phyloP scores from a whole-genome alignment of 1,140 invertebrate species.

The Tetragnatha versicolor region DNA sequence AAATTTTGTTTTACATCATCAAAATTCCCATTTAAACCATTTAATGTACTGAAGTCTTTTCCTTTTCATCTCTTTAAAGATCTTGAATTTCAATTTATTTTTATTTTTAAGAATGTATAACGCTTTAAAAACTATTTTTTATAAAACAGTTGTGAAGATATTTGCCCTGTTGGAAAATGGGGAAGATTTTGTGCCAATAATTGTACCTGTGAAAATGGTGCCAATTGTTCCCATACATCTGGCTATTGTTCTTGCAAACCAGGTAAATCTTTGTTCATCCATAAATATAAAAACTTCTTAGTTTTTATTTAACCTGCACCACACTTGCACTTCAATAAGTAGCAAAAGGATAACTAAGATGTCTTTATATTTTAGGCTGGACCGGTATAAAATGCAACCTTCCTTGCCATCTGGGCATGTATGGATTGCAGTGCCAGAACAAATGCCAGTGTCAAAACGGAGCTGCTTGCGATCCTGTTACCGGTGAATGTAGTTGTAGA shows the following conservation, averaged over 20 bases:
- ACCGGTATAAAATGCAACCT: slow-evolving; percentile 71
- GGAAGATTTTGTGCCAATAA: slow-evolving; percentile 77
- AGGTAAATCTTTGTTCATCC: slow-evolving; percentile 13
- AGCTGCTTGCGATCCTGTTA: slow-evolving; percentile 81
- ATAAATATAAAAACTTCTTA: neutral
- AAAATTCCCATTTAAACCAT: too few species aligned
- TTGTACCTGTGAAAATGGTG: slow-evolving; percentile 87
- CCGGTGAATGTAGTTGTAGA: slow-evolving; percentile 81
- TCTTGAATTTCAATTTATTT: neutral
- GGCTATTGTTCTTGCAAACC: slow-evolving; percentile 68
- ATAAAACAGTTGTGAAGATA: slow-evolving; percentile 60
- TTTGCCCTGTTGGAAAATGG: slow-evolving; percentile 77
- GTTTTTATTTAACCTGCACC: neutral
- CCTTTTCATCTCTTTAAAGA: too few species aligned
- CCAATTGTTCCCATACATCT: slow-evolving; percentile 85
- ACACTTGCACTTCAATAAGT: neutral
- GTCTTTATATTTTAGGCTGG: slow-evolving; percentile 27
- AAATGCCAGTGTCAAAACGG: slow-evolving; percentile 92
- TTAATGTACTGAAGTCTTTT: too few species aligned
- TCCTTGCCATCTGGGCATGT: slow-evolving; percentile 76
- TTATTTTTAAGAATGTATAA: neutral
- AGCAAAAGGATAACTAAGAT: neutral
- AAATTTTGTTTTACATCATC: too few species aligned
- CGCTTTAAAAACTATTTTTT: neutral
- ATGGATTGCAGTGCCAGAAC: slow-evolving; percentile 79